Base-by-base conservation (phyloP, 2,797 vertebrate genomes). In the Falco biarmicus region DNA sequence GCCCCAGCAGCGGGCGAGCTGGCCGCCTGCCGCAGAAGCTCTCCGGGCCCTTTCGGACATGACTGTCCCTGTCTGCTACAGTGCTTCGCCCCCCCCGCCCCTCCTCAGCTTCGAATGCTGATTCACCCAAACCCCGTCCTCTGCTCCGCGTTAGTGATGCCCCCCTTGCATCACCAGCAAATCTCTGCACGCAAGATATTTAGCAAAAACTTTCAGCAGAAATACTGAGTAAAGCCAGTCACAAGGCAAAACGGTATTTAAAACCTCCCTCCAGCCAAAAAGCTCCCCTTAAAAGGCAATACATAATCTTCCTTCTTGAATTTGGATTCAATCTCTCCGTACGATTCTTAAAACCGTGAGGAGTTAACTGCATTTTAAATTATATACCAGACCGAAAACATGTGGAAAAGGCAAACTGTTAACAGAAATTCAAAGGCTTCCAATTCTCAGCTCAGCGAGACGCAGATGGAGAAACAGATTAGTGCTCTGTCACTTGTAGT, bases 391-490 rank as follows among this genome's bases (percentile, higher is more conserved):
- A 50, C 39, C 0, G 0, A 81, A 82, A 95, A 65, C 47, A n/a
- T n/a, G 43, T 82, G 70, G 78, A 77, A 87, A 89, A 69, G 53
- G n/a, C 75, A 85, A 95, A 45, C 64, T 73, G 69, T 75, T 59
- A 61, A 71, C n/a, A 47, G 47, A 74, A 57, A 59, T 59, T 78
- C 45, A 71, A 81, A 93, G 89, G n/a, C 51, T 87, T 91, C 32
- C 53, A 63, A 51, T 63, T 32, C 65, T 71, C 80, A 47, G 13
- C 88, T 86, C 37, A 15, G 71, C 2, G 0, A 85, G 76, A 34
- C 18, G 3, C 57, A 93, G 93, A 91, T 84, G 79, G 76, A 90
- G 85, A 22, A 78, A 85, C 85, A 90, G 83, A 96, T 95, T 77
- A 86, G 80, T 91, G 90, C 80, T 90, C 54, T 86, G 90, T 84